Evolutionary conservation across 2,113 vertebrate genomes (phyloP).

Genomic region (Uria lomvia): DNA sequence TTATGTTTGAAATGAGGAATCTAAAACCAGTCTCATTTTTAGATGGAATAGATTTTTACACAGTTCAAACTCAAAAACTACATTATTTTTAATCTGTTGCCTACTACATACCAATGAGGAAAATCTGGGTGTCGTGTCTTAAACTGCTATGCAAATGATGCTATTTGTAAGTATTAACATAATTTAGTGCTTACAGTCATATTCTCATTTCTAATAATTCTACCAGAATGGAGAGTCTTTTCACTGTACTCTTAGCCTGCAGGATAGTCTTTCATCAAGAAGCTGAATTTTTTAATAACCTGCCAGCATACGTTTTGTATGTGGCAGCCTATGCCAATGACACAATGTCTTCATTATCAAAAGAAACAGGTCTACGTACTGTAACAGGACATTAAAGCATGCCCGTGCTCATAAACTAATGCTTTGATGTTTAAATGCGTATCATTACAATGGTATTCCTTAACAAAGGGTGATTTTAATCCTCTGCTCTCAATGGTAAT

Average conservation of each 20-base stretch:
- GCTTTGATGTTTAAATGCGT: constrained; percentile 73
- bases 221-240: constrained; percentile 75
- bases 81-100: constrained; percentile 73
- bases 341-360: constrained; percentile 80
- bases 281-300: constrained; percentile 84
- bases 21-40: constrained; percentile 17
- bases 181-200: constrained; percentile 85
- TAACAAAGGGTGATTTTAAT: constrained; percentile 70
- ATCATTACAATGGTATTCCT: constrained; percentile 37
- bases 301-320: constrained; percentile 77
- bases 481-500: constrained; percentile 43
- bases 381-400: constrained; percentile 78
- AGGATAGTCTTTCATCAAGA: constrained; percentile 85
- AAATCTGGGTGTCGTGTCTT: constrained; percentile 67
- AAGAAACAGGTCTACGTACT: constrained; percentile 73
- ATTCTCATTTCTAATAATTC: constrained; percentile 82
- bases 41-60: constrained; percentile 19
- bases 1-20: background rate
- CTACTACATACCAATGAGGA: constrained; percentile 66
- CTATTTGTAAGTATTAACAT: constrained; percentile 85
- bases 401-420: constrained; percentile 71
- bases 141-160: constrained; percentile 84
- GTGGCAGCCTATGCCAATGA: constrained; percentile 69
- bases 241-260: constrained; percentile 80
- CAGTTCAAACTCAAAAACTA: constrained; percentile 32